Evolutionary conservation across 2,888 invertebrate species (phyloP).

Genomic region (Augochlorella aurata): DNA sequence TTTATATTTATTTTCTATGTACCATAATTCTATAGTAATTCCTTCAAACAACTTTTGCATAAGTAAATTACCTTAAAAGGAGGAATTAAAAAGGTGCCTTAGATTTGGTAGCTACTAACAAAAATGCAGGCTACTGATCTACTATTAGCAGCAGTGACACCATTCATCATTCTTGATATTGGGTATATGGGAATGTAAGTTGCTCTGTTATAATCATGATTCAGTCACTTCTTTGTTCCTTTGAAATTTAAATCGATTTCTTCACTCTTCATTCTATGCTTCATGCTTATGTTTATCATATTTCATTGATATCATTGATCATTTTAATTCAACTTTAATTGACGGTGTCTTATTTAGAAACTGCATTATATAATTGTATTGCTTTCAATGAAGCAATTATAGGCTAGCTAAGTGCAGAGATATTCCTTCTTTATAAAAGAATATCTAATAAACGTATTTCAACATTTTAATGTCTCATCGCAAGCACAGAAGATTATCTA

Average conservation of each 20-base stretch:
- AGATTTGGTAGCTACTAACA: slow-evolving; percentile 70
- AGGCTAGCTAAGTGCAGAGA: background rate
- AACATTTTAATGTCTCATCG: background rate
- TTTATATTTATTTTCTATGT: slow-evolving; percentile 15
- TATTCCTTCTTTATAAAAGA: background rate
- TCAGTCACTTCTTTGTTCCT: slow-evolving; percentile 28
- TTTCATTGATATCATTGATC: background rate
- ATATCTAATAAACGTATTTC: background rate
- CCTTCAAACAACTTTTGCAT: slow-evolving; percentile 15
- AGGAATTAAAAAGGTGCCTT: slow-evolving; percentile 43
- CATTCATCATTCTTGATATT: slow-evolving; percentile 77
- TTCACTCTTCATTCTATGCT: background rate
- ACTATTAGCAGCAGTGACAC: slow-evolving; percentile 76
- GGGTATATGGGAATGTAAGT: slow-evolving; percentile 80
- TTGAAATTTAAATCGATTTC: slow-evolving; percentile 21
- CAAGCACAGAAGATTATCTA: background rate
- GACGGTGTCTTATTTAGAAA: background rate
- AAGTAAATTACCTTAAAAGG: slow-evolving; percentile 28
- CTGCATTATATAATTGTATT: background rate
- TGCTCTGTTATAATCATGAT: slow-evolving; percentile 41
- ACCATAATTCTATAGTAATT: slow-evolving; percentile 29
- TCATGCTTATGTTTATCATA: background rate
- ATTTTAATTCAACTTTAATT: background rate
- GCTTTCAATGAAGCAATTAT: background rate
- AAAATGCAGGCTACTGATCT: slow-evolving; percentile 75